phyloP scores from a whole-genome alignment of 2,888 invertebrate species.

The Drosophila paranaensis region DNA sequence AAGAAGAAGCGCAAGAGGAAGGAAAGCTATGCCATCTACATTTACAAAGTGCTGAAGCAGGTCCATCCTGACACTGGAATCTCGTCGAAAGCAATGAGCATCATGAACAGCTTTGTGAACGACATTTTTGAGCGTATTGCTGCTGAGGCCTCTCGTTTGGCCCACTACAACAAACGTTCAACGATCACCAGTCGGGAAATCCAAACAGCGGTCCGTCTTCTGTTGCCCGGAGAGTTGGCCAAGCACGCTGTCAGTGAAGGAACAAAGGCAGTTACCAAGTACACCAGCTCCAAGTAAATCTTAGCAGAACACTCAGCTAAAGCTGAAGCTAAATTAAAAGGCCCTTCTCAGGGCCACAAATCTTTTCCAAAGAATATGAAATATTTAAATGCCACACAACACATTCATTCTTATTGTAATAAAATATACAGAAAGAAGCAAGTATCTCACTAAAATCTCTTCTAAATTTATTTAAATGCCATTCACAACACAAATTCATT shows the following conservation, averaged over 20 bases:
- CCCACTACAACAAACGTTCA: conserved; percentile 83
- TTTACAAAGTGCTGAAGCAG: conserved; percentile 85
- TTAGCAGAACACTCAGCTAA: not conserved
- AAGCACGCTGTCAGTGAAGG: conserved; percentile 43
- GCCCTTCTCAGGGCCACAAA: conserved; percentile 55
- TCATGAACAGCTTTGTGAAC: conserved; percentile 91
- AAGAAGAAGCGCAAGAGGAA: conserved; percentile 84
- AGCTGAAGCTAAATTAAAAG: conserved; percentile 12
- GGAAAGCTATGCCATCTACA: conserved; percentile 86
- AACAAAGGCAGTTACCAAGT: conserved; percentile 66
- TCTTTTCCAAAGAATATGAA: conserved; percentile 24
- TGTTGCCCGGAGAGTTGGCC: conserved; percentile 57
- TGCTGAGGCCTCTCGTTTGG: conserved; percentile 88
- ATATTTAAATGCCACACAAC: conserved; percentile 5
- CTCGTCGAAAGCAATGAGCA: conserved; percentile 89
- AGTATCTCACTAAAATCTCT: too few species aligned
- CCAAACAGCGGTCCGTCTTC: conserved; percentile 56
- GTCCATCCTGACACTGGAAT: conserved; percentile 88
- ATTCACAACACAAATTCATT: too few species aligned
- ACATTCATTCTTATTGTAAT: not conserved
- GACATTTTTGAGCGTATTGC: conserved; percentile 91
- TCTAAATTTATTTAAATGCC: too few species aligned
- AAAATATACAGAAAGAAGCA: not conserved
- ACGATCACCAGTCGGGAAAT: conserved; percentile 64
- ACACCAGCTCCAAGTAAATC: conserved; percentile 60